These are phyloP conservation scores for Schizothorax lantsangensis DNA, from an alignment of 2,797 vertebrate genomes.

Conservation along the genomic window DNA sequence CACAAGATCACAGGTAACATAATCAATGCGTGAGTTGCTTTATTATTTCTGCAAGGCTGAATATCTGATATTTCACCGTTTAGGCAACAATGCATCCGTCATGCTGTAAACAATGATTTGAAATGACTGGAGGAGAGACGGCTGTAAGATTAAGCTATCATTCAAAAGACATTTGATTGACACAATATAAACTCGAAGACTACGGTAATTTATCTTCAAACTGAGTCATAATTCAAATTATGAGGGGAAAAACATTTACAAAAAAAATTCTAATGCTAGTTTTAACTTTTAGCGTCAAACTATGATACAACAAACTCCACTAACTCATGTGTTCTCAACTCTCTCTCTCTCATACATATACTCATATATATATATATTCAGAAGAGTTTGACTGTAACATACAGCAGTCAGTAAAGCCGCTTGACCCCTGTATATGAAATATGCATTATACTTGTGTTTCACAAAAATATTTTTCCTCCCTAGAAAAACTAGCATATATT, in stretches of 20 bases:
- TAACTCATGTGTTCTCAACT: not conserved
- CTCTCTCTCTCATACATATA: too few species aligned
- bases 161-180: conserved; percentile 13
- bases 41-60: conserved; percentile 7
- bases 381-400: not conserved
- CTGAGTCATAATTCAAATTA: not conserved
- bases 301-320: not conserved
- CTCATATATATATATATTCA: not conserved
- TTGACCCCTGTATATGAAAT: not conserved
- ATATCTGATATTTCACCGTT: not conserved
- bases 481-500: not conserved
- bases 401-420: not conserved
- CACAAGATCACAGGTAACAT: not conserved
- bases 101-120: not conserved
- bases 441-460: conserved; percentile 4
- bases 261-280: not conserved
- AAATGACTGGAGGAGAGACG: not conserved
- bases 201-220: not conserved
- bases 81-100: not conserved
- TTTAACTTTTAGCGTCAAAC: not conserved
- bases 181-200: not conserved
- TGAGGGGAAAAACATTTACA: not conserved
- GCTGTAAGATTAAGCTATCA: not conserved
- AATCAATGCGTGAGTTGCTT: not conserved
- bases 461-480: not conserved